A percentile compares a stretch with the other conserved stretches of the same genome.
phyloP scores from a whole-genome alignment of 2,113 vertebrate genomes.

The Toxotes jaculatrix region DNA sequence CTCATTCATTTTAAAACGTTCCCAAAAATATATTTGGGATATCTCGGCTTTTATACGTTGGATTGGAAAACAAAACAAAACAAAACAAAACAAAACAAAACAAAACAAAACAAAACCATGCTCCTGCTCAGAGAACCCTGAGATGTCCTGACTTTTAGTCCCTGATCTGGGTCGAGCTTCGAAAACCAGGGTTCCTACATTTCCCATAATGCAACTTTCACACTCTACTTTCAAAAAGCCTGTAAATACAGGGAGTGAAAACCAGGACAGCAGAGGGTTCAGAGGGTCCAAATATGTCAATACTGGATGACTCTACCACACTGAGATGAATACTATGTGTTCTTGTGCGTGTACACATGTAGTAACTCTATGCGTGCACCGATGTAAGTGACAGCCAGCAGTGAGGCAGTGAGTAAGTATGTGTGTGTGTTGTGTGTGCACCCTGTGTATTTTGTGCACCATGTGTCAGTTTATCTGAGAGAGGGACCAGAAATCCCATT shows the following conservation, averaged over 20 bases:
- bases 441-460: neutral
- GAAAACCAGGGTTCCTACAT: too few relatives aligned
- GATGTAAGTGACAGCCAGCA: neutral
- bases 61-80: too few relatives aligned
- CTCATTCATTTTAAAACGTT: too few relatives aligned
- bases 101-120: too few relatives aligned
- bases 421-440: neutral
- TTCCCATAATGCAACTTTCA: too few relatives aligned
- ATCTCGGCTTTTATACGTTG: too few relatives aligned
- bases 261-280: neutral
- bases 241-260: neutral
- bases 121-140: too few relatives aligned
- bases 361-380: neutral
- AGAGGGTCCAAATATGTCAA: neutral
- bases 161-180: too few relatives aligned
- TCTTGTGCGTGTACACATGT: neutral
- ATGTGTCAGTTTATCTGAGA: conserved; percentile 19
- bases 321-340: neutral
- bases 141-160: too few relatives aligned
- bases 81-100: too few relatives aligned
- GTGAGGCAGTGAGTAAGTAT: neutral
- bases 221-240: neutral
- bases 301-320: too few relatives aligned
- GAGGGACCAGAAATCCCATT: conserved; percentile 21
- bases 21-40: too few relatives aligned